Evolutionary conservation across 2,113 vertebrate species (phyloP), one percentile per base, ranked within the genome.

Genomic region (Prunella himalayana): DNA sequence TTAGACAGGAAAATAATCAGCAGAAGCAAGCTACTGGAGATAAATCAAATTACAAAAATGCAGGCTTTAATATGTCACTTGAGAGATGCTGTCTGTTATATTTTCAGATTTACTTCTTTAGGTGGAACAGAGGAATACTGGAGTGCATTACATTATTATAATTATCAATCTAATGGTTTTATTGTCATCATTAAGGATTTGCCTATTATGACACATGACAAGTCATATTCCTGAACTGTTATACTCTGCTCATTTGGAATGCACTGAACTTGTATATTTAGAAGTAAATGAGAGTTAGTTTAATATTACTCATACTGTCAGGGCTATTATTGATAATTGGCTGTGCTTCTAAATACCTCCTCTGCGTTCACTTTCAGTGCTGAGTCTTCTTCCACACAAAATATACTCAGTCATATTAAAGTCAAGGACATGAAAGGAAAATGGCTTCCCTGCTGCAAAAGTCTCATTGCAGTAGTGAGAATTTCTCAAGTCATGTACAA

Each of bases 381-480:
- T 69, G 66, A 77, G 71, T 86, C 49, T 57, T 57, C 63, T 85
- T 85, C 41, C 69, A 83, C 64, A 88, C 73, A 88, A 92, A 97
- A 97, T 88, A 86, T 70, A 96, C 92, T 96, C 90, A 94, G 92
- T 97, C 95, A 95, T 97, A 98, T 97, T 95, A 96, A 86, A 97
- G 96, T 95, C 92, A 97, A 89, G 93, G 89, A 90, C 90, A 89
- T 92, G 94, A 97, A 98, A 95, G 95, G 96, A 98, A 98, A 98
- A 98, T 98, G 98, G 98, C 98, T 97, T 70, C 98, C 89, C 57
- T 96, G 92, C 89, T 98, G 95, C 82, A 96, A 84, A 95, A 96
- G 88, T 91, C 95, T 95, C 92, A 64, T 92, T 97, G 92, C 97
- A 97, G 94, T 54, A 81, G 91, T 84, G 96, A 97, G 91, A 91